Base-by-base conservation (phyloP, 2,113 vertebrate species). In the Seriola aureovittata region DNA sequence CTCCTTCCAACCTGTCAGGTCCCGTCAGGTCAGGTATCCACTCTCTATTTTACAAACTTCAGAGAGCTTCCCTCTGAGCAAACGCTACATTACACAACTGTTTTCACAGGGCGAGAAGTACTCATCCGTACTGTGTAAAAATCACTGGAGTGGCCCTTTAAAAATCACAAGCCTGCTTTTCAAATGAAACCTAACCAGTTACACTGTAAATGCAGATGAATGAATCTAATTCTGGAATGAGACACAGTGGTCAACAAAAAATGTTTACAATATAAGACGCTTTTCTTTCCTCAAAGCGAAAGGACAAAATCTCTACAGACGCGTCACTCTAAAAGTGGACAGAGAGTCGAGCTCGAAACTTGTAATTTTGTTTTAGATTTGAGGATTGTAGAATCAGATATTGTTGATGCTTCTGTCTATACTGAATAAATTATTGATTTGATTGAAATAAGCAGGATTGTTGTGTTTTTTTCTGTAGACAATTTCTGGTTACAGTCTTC, bases 371-470 rank as follows among this genome's bases (percentile, higher is more conserved):
- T 71, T 68, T 48, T 81, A 9, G 29, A 36, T 40, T 48, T 36
- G 57, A 46, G 55, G 70, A 54, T 67, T 62, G 57, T 52, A 23
- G 44, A 75, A 17, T 81, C 42, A 70, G 19, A 64, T 40, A 48
- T 57, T 52, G 68, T 62, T 36, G 59, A 87, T 58, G 72, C n/a
- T 87, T 54, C 44, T 71, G 63, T 64, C 62, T 48, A 8, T 66
- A 65, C 44, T 66, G 44, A 88, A 90, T 92, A 92, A 92, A 92
- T 38, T 19, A 60, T 73, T 63, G 57, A 64, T 83, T 82, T 76
- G 38, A 73, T 46, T 74, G 29, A 80, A 73, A 65, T 67, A 36
- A 19, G 36, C 1, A 0, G 23, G 1, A 19, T 17, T 34, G 34
- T 17, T 5, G 48, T 50, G 19, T 52, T 21, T 52, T 50, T n/a